Conservation (phyloP, 2,888 invertebrate genomes). For the Pollenia labialis region DNA sequence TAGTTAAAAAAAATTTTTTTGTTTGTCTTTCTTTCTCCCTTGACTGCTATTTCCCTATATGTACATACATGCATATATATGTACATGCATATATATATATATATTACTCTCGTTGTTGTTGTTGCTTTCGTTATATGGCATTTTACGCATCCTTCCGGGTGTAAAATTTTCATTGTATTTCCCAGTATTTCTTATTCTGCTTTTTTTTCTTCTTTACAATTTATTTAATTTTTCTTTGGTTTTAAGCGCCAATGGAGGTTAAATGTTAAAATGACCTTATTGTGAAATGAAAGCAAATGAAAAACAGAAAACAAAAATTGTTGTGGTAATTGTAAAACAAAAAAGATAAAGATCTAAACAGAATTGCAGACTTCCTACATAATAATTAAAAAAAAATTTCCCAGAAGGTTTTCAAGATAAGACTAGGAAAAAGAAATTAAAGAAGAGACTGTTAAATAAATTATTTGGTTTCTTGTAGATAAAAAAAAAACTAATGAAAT, state of each 20-base stretch:
- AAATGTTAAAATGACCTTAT: slow-evolving; percentile 60
- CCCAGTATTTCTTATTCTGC: background rate
- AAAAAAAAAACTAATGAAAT: background rate
- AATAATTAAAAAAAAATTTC: background rate
- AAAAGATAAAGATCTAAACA: slow-evolving; percentile 25
- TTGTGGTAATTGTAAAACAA: slow-evolving; percentile 47
- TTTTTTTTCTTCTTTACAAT: background rate
- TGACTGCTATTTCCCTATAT: background rate
- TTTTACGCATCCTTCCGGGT: slow-evolving; percentile 63
- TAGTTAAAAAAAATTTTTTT: slow-evolving; percentile 3
- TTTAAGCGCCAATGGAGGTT: slow-evolving; percentile 40
- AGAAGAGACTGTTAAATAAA: background rate
- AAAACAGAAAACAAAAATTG: background rate
- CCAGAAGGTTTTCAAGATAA: slow-evolving; percentile 10
- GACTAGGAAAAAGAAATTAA: background rate
- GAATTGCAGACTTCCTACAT: slow-evolving; percentile 5
- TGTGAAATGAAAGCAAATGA: slow-evolving; percentile 4
- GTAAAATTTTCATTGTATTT: slow-evolving; percentile 43
- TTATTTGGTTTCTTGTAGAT: slow-evolving; percentile 6
- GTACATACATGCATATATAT: background rate
- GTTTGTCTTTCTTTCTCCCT: background rate
- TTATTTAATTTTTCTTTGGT: slow-evolving; percentile 9
- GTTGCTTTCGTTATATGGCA: background rate
- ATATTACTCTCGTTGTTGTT: background rate
- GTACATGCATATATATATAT: background rate